Evolutionary conservation across 1,140 invertebrate species (phyloP).

Genomic region (Drosophila sucinea): DNA sequence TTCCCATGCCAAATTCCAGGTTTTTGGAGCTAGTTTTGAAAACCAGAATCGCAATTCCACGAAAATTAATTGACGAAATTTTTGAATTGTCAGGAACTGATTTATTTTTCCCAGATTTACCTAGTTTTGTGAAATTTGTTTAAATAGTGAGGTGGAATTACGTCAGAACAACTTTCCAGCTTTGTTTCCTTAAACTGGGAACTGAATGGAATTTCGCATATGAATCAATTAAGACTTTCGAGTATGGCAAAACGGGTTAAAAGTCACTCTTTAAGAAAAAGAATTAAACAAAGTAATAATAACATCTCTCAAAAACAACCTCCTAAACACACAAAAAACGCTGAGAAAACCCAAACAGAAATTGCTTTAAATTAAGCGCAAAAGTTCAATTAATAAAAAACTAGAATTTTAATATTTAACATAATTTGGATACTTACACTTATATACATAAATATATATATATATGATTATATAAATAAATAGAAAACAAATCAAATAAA

Average conservation of each 20-base stretch:
- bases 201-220: neutral
- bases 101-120: too few relatives aligned
- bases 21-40: too few relatives aligned
- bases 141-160: too few relatives aligned
- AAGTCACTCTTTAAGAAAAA: slow-evolving; percentile 6
- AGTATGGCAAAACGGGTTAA: slow-evolving; percentile 1
- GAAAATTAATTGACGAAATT: too few relatives aligned
- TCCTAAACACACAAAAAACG: slow-evolving; percentile 18
- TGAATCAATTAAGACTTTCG: neutral
- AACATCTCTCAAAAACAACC: slow-evolving; percentile 9
- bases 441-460: slow-evolving; percentile 60
- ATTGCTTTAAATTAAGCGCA: slow-evolving; percentile 70
- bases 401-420: slow-evolving; percentile 76
- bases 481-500: slow-evolving; percentile 56
- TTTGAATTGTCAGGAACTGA: too few relatives aligned
- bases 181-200: neutral
- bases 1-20: neutral
- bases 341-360: slow-evolving; percentile 31
- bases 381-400: slow-evolving; percentile 78
- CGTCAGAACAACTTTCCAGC: too few relatives aligned
- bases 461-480: slow-evolving; percentile 31
- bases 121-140: too few relatives aligned
- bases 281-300: slow-evolving; percentile 23
- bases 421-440: slow-evolving; percentile 65
- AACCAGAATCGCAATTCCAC: too few relatives aligned